Evolutionary conservation across 92 coral and sea anemone genomes (phyloP), one percentile per base, ranked within the genome.

Genomic region (Epizoanthus ramosus): DNA sequence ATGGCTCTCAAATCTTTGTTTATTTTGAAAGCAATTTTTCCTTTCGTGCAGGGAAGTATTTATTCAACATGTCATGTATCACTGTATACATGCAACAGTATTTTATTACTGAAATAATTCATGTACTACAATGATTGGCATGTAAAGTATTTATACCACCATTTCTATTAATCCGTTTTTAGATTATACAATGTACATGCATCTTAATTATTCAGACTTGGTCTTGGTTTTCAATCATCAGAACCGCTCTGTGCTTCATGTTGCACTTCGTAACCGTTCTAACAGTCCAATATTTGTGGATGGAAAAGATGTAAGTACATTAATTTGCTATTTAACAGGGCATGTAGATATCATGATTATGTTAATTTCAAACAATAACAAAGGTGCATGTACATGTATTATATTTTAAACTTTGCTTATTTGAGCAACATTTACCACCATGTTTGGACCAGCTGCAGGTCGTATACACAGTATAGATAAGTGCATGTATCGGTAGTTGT

Each of bases 241-340:
- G 98, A 79, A 93, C 72, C 87, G 98, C 58, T 93, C 98, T 10
- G 98, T 95, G 56, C 98, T 95, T 50, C 98, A 95, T 71, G 73
- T 91, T 53, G 98, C 98, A 58, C 96, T 95, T 53, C 93, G 98
- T 54, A 95, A 95, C 90, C 95, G 98, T 65, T 93, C 98, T 39
- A 91, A 95, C 74, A 93, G 52, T 18, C 98, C 98, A 3, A 86
- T 95, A 18, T 47, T 75, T 33, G 98, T 95, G 47, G 98, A 95
- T 88, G 98, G 98, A 50, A 93, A 93, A 83, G 92, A 95, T 83
- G 98, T 93, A 81, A 91, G 98, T 89, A 60, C 39, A 52, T 73
- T n/a, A n/a, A n/a, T n/a, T 19, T 18, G 53, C n/a, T 4, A 58
- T 33, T 60, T 8, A 56, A 31, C 18, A 50, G 17, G 31, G 5